These are phyloP conservation scores for Loriculus beryllinus DNA, from an alignment of 2,797 vertebrate genomes.

Conservation along the genomic window DNA sequence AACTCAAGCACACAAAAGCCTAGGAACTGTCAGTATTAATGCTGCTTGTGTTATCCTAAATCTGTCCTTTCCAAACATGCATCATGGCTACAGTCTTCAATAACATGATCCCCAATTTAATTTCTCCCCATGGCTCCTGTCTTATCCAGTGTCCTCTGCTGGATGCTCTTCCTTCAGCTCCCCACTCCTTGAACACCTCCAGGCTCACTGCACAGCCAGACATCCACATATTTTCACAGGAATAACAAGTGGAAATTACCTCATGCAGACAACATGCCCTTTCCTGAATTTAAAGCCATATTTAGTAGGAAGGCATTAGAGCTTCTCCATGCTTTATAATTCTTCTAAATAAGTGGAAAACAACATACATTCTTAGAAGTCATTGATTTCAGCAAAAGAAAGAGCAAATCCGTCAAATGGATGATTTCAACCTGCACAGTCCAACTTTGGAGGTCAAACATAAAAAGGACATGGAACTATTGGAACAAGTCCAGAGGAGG, in stretches of 20 bases:
- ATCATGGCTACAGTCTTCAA: background rate
- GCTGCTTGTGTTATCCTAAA: background rate
- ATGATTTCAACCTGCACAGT: background rate
- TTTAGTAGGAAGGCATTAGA: background rate
- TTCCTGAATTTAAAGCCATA: slow-evolving; percentile 20
- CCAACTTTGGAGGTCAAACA: background rate
- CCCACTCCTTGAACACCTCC: background rate
- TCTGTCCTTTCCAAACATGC: background rate
- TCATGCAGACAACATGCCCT: background rate
- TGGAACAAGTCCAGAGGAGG: no score
- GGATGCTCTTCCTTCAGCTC: background rate
- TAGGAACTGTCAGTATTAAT: slow-evolving; percentile 7
- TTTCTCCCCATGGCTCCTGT: background rate
- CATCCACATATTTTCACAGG: slow-evolving; percentile 13
- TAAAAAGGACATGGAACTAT: no score
- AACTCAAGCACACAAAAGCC: background rate
- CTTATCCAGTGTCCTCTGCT: background rate
- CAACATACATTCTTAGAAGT: background rate
- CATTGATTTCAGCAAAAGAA: background rate
- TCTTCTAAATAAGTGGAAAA: background rate
- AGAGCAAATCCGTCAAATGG: background rate
- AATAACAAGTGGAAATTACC: slow-evolving; percentile 20
- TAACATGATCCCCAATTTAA: background rate
- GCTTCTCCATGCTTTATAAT: background rate
- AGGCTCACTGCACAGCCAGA: background rate